Evolutionary conservation across 2,888 invertebrate genomes (phyloP).

Genomic region (Drosophila formosana): DNA sequence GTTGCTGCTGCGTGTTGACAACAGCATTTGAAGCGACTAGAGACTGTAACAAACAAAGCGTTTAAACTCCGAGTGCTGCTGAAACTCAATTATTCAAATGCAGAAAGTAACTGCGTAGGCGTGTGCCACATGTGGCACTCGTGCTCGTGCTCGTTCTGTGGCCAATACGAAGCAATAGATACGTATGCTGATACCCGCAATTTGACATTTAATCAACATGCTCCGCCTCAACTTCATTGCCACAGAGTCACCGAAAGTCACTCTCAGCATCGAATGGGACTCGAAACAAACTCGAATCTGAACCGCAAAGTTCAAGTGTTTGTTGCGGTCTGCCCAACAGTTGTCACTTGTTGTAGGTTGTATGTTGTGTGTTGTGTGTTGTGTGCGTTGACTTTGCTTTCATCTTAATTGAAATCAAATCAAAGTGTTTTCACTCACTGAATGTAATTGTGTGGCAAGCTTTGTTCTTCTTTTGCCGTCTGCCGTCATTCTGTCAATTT

Average conservation of each 20-base stretch:
- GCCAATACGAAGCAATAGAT: slow-evolving; percentile 39
- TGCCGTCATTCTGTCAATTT: slow-evolving; percentile 34
- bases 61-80: slow-evolving; percentile 48
- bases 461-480: slow-evolving; percentile 34
- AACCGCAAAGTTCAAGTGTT: slow-evolving; percentile 47
- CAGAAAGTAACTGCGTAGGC: slow-evolving; percentile 35
- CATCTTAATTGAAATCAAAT: slow-evolving; percentile 81
- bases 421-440: slow-evolving; percentile 73
- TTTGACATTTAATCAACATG: slow-evolving; percentile 75
- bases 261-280: slow-evolving; percentile 1
- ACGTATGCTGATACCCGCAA: slow-evolving; percentile 63
- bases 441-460: slow-evolving; percentile 71
- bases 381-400: slow-evolving; percentile 41
- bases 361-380: slow-evolving; percentile 1
- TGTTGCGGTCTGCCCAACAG: slow-evolving; percentile 44
- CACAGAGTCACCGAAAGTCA: slow-evolving; percentile 12
- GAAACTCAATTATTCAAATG: slow-evolving; percentile 73
- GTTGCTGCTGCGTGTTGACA: slow-evolving; percentile 44
- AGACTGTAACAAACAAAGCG: slow-evolving; percentile 56
- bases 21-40: slow-evolving; percentile 26
- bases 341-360: slow-evolving; percentile 39
- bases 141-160: slow-evolving; percentile 39
- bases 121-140: slow-evolving; percentile 51
- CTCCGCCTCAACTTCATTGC: neutral
- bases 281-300: slow-evolving; percentile 4